These are phyloP conservation scores for Drosophila kikkawai DNA, from an alignment of 1,140 invertebrate genomes.

Conservation along the genomic window DNA sequence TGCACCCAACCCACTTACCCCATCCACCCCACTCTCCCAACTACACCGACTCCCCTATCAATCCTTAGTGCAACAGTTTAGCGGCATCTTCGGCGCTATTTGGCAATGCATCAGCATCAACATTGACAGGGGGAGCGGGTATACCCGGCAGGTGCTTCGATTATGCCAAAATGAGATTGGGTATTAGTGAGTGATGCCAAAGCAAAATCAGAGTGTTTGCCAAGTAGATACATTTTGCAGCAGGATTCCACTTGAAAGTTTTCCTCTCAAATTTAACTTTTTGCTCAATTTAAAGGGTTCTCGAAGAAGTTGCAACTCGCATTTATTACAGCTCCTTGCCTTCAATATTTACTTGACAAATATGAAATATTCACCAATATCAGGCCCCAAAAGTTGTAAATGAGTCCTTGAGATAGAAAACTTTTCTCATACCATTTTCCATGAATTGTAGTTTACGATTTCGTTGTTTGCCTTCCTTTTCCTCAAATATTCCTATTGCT, in stretches of 20 bases:
- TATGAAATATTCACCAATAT: conserved; percentile 31
- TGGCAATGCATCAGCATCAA: conserved; percentile 77
- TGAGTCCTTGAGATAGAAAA: conserved; percentile 26
- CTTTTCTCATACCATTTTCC: conserved; percentile 38
- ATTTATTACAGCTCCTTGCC: conserved; percentile 5
- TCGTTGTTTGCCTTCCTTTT: conserved; percentile 35
- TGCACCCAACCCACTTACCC: neutral
- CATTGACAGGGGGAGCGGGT: conserved; percentile 48
- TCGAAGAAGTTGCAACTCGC: neutral
- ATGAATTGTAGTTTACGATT: conserved; percentile 64
- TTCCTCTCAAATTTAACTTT: conserved; percentile 3
- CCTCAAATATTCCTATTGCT: conserved; percentile 14
- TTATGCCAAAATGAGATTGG: conserved; percentile 55
- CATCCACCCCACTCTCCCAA: neutral
- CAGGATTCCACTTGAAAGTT: conserved; percentile 15
- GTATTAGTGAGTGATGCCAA: conserved; percentile 19
- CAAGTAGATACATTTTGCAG: conserved; percentile 7
- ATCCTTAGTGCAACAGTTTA: conserved; percentile 63
- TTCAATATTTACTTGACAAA: conserved; percentile 28
- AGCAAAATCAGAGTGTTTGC: conserved; percentile 5
- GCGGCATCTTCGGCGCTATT: conserved; percentile 48
- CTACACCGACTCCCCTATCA: neutral
- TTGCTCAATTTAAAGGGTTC: conserved; percentile 5
- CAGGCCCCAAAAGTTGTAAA: conserved; percentile 22
- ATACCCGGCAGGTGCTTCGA: conserved; percentile 44